phyloP scores from a whole-genome alignment of 2,888 invertebrate genomes.

The Polia nebulosa region DNA sequence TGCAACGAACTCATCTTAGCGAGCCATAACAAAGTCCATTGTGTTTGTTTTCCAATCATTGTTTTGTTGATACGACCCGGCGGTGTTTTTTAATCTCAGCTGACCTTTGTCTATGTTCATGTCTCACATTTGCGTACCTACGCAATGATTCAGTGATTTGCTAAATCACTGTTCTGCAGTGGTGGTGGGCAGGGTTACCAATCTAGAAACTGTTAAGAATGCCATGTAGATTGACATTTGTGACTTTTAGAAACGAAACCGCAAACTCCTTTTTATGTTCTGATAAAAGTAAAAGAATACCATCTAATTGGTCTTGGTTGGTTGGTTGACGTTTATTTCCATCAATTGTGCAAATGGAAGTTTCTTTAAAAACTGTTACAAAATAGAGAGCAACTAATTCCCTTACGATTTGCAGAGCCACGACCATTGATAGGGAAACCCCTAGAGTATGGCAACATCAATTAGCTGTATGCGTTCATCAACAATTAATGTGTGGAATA shows the following conservation, averaged over 20 bases:
- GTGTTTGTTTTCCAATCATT: slow-evolving; percentile 75
- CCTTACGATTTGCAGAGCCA: slow-evolving; percentile 14
- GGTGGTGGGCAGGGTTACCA: slow-evolving; percentile 61
- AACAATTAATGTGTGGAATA: slow-evolving; percentile 61
- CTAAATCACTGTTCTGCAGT: slow-evolving; percentile 60
- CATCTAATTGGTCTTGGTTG: too few species aligned
- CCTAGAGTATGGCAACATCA: slow-evolving; percentile 27
- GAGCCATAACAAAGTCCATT: slow-evolving; percentile 72
- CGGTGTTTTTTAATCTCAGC: slow-evolving; percentile 74
- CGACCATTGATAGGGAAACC: slow-evolving; percentile 32
- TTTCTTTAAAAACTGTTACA: slow-evolving; percentile 19
- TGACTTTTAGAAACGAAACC: background rate
- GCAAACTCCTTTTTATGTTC: background rate
- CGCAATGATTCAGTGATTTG: slow-evolving; percentile 71
- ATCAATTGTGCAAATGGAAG: background rate
- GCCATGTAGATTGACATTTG: background rate
- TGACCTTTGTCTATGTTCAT: slow-evolving; percentile 76
- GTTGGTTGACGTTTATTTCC: background rate
- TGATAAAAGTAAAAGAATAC: background rate
- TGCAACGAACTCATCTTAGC: slow-evolving; percentile 64
- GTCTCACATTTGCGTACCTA: slow-evolving; percentile 71
- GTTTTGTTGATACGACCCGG: slow-evolving; percentile 67
- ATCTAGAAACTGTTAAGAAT: slow-evolving; percentile 11
- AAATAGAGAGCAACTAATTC: slow-evolving; percentile 26
- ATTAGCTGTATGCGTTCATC: slow-evolving; percentile 59